Conservation (phyloP, 2,113 vertebrate species). For the Callospermophilus lateralis region DNA sequence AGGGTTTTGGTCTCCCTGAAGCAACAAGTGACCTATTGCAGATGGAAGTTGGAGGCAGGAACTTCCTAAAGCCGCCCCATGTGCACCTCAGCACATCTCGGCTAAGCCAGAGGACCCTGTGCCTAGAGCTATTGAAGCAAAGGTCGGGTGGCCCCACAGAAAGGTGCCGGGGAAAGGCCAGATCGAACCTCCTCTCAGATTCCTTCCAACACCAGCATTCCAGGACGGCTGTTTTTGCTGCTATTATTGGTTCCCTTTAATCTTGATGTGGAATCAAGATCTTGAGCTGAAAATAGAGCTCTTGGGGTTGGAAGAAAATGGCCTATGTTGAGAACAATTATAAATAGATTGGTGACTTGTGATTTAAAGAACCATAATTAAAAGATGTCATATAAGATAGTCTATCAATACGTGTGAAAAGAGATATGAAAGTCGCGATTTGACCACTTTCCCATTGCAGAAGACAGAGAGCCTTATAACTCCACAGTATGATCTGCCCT, state of each 20-base stretch:
- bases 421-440: background rate
- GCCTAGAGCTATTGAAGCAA: background rate
- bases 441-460: background rate
- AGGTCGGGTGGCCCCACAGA: background rate
- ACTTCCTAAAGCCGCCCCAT: background rate
- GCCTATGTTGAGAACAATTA: conserved; percentile 44
- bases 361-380: conserved; percentile 14
- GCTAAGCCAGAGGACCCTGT: background rate
- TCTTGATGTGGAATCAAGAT: conserved; percentile 32
- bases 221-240: background rate
- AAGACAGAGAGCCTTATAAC: background rate
- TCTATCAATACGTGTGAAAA: background rate
- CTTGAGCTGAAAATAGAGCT: conserved; percentile 22
- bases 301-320: conserved; percentile 33
- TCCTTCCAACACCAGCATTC: background rate
- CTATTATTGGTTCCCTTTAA: background rate
- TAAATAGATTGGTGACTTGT: background rate
- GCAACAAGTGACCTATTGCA: background rate
- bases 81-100: background rate
- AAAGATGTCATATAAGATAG: background rate
- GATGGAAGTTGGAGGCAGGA: background rate
- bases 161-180: background rate
- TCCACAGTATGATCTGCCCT: background rate
- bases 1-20: background rate
- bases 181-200: background rate